Evolutionary conservation across 2,113 vertebrate genomes (phyloP).

Genomic region (Rana temporaria): DNA sequence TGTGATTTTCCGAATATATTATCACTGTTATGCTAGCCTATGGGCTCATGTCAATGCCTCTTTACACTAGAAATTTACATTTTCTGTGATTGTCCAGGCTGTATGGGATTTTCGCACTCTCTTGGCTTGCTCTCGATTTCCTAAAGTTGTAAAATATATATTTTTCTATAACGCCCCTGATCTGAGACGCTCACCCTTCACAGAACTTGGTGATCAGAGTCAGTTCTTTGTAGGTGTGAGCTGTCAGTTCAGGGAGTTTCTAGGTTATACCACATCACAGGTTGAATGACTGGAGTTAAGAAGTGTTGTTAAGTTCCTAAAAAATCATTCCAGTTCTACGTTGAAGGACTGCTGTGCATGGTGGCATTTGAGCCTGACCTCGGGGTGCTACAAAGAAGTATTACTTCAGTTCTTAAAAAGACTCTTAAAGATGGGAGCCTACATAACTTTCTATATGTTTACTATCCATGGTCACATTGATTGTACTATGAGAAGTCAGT

Average conservation of each 20-base stretch:
- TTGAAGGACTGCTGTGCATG: constrained; percentile 26
- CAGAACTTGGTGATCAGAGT: not conserved
- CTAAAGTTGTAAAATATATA: not conserved
- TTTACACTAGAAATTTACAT: not conserved
- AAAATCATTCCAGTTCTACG: constrained; percentile 27
- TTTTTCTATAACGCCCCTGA: not conserved
- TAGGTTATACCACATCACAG: not conserved
- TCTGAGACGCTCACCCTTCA: not conserved
- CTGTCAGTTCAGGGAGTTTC: not conserved
- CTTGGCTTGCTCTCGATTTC: constrained; percentile 35
- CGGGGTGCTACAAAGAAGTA: constrained; percentile 44
- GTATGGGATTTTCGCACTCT: constrained; percentile 39
- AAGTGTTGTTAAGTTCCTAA: not conserved
- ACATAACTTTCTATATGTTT: constrained; percentile 36
- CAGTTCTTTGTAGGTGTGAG: constrained; percentile 19
- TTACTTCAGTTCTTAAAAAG: constrained; percentile 11
- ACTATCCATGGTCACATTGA: constrained; percentile 51
- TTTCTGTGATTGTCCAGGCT: not conserved
- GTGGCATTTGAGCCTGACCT: constrained; percentile 43
- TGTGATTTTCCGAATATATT: too few species aligned
- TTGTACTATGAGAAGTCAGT: constrained; percentile 50
- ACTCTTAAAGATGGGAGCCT: constrained; percentile 27
- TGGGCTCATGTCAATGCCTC: not conserved
- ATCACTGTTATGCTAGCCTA: not conserved
- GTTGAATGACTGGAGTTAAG: not conserved